Evolutionary conservation across 2,797 vertebrate species (phyloP), one percentile per base, ranked within the genome.

Genomic region (Psittacula echo): DNA sequence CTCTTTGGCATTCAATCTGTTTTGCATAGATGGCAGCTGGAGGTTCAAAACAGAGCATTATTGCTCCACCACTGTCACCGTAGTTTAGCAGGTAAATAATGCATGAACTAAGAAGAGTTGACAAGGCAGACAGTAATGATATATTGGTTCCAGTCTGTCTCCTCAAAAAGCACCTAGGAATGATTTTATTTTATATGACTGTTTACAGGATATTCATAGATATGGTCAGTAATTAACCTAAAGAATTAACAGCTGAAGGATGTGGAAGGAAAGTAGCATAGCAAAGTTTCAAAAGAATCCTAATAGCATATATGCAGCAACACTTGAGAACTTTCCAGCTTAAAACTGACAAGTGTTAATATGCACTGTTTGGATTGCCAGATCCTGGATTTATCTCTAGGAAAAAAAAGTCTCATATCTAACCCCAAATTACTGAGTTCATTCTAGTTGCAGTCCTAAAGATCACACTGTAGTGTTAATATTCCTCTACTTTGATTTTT

Each of bases 1-100:
- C 51, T 94, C 58, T 95, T 90, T 94, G 93, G 83, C 71, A 87
- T 94, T 88, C 77, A 93, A 11, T 65, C 56, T 96, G 9, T 71
- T 97, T 96, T 97, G 94, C 95, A 96, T 95, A 80, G 87, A 71
- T 94, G 93, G 89, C 96, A 97, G 74, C 91, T 94, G 87, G 87
- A 95, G 77, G 89, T 97, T 93, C 91, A 85, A 93, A 94, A 80
- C 75, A 74, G 77, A 93, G 47, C 7, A 1, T 93, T 93, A 90
- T 74, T 91, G 71, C 89, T 89, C 61, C 67, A 58, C 91, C 53
- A 65, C 88, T 91, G 93, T 94, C 95, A 92, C 91, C 56, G 6
- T 58, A 75, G 76, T 68, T 96, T 94, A 91, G 77, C 60, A 87
- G 87, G 95, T 97, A 96, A 96, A 96, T 95, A 96, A 96, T 96